Base-by-base conservation (phyloP, 2,888 invertebrate genomes). In the Ctenicera cuprea region DNA sequence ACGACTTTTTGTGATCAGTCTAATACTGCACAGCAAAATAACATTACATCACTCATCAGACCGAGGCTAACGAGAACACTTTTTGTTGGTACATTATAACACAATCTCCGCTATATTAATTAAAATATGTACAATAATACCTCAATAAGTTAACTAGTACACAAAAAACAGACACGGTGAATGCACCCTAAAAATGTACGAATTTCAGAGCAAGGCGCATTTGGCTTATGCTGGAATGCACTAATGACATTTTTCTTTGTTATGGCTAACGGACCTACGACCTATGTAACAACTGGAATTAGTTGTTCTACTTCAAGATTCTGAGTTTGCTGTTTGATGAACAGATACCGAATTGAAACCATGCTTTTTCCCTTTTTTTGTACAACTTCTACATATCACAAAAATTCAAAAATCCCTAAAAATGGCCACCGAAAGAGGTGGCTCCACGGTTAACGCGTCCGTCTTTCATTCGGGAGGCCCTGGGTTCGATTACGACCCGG, bases 181-280 rank as follows among this genome's bases (percentile, higher is more conserved):
- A 54, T 54, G 54, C 54, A 33, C 8, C n/a, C 16, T 20, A 54
- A 33, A 54, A 54, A 30, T 1, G 26, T n/a, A 54, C n/a, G 30
- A 54, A 54, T 54, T 59, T 59, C 37, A 59, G 4, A 1, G 59
- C 16, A 59, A 59, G 62, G 62, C 43, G 7, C 33, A 62, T 22
- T 62, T 43, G 22, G 65, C 22, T 65, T 8, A 52, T 52, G 52
- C 38, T 52, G 65, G 65, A 52, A 65, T 52, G 65, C 65, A 65
- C 52, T 52, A 65, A 65, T 37, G 52, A 65, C 65, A 52, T 65
- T 65, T 45, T 62, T 62, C 62, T 65, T 65, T 52, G 52, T 65
- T 65, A 65, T n/a, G n/a, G 52, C 22, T 67, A 67, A 67, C 57
- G 57, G 67, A 67, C 43, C 38, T 48, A 33, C 33, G 45, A 54